Base-by-base conservation (phyloP, 1,140 invertebrate genomes). In the Matsumurasca onukii region DNA sequence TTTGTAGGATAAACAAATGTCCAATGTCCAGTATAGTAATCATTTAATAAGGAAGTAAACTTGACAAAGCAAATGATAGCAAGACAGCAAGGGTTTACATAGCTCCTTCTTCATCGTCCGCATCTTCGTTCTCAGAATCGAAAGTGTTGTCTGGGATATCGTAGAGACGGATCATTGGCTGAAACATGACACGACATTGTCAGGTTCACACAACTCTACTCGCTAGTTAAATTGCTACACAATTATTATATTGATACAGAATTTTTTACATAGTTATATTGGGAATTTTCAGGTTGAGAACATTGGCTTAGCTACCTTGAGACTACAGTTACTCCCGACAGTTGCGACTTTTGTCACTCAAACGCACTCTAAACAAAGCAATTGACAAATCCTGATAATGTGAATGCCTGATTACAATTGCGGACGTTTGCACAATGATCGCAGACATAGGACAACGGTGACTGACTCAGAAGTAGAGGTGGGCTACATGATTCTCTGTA, bases 91-190 rank as follows among this genome's bases (percentile, higher is more conserved):
- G n/a, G n/a, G n/a, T n/a, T 61, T 20, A 61, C 9, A 63, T 17
- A 25, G 39, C 51, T 51, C 39, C 72, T 9, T 93, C 91, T 71
- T 96, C 93, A 27, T 93, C 92, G 57, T 92, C 92, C 52, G 94
- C 92, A 34, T 97, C 94, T 15, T 95, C 94, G 52, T 93, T 95
- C 78, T 98, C 96, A n/a, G 93, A 95, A 77, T 98, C 96, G 82
- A 98, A 98, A 1, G 96, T 98, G 78, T 98, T 97, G 81, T 98
- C 95, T 45, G 97, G 97, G 77, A 98, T 98, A 81, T 98, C 94
- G 77, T 98, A 98, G 62, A 99, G 84, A 70, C 96, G 88, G 74
- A 98, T 95, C 82, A 98, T 89, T 1, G 94, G 93, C 89, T 86
- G 75, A 20, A 78, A 78, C 55, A 73, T 70, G 74, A 22, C 25